Conservation (phyloP, 2,113 vertebrate species). For the Zapus hudsonius region DNA sequence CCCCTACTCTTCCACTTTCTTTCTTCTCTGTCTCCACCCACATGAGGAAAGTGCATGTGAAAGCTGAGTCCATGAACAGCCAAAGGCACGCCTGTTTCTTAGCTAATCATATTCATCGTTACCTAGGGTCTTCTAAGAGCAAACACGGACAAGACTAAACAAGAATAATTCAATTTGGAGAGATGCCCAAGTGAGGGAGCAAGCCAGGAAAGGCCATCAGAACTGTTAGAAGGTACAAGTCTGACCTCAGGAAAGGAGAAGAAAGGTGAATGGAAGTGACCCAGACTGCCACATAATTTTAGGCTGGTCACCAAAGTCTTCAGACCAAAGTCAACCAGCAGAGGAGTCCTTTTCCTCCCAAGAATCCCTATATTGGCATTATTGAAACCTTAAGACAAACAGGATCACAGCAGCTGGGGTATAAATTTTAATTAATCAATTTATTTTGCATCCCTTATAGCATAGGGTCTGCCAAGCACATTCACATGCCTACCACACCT, state of each 20-base stretch:
- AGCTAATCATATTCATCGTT: not conserved
- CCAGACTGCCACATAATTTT: not conserved
- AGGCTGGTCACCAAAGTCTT: not conserved
- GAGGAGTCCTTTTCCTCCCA: not conserved
- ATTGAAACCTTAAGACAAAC: not conserved
- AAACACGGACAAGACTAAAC: not conserved
- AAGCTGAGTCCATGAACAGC: not conserved
- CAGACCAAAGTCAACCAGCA: not conserved
- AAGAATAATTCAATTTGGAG: not conserved
- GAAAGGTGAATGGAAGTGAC: not conserved
- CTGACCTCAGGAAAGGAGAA: not conserved
- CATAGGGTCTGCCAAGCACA: not conserved
- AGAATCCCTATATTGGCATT: not conserved
- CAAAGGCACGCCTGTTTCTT: not conserved
- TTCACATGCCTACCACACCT: not conserved
- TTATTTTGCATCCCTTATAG: not conserved
- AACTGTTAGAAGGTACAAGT: not conserved
- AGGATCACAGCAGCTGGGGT: not conserved
- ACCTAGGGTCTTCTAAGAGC: constrained; percentile 1
- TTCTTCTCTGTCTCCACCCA: not conserved
- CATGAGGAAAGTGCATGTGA: not conserved
- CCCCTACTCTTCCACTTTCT: not conserved
- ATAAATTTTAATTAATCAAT: no score
- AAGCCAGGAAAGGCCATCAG: not conserved
- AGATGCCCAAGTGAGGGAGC: not conserved